Evolutionary conservation across 37 sponge, comb jelly and placozoan genomes (phyloP).

Genomic region (Crambe crambe): DNA sequence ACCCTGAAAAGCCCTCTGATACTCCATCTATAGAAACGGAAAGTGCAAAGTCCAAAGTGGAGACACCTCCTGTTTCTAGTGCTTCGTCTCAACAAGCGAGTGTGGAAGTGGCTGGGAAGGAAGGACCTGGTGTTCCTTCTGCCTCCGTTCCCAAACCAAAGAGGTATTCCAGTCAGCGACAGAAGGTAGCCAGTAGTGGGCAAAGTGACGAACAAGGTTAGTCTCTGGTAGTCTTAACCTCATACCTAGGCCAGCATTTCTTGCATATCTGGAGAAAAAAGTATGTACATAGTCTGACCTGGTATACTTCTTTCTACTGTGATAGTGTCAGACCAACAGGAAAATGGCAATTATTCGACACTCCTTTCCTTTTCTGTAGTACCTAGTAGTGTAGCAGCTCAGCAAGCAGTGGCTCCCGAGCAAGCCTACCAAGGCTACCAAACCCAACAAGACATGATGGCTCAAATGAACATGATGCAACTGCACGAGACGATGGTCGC

Average conservation of each 20-base stretch:
- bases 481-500: slow-evolving; percentile 12
- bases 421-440: too few relatives aligned
- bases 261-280: too few relatives aligned
- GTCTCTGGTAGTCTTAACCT: neutral
- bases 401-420: neutral
- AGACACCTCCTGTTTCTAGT: neutral
- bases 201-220: neutral
- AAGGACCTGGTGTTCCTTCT: neutral
- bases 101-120: neutral
- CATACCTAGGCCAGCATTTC: too few relatives aligned
- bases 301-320: too few relatives aligned
- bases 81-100: neutral
- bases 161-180: slow-evolving; percentile 56
- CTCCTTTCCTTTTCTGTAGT: too few relatives aligned
- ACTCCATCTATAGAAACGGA: neutral
- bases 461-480: slow-evolving; percentile 20
- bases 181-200: slow-evolving; percentile 3
- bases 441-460: slow-evolving; percentile 6
- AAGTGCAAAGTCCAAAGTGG: neutral
- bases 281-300: too few relatives aligned
- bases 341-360: too few relatives aligned
- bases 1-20: neutral
- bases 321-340: too few relatives aligned
- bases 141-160: slow-evolving; percentile 43
- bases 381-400: too few relatives aligned